Evolutionary conservation across 2,888 invertebrate species (phyloP).

Genomic region (Trachelus stipa): DNA sequence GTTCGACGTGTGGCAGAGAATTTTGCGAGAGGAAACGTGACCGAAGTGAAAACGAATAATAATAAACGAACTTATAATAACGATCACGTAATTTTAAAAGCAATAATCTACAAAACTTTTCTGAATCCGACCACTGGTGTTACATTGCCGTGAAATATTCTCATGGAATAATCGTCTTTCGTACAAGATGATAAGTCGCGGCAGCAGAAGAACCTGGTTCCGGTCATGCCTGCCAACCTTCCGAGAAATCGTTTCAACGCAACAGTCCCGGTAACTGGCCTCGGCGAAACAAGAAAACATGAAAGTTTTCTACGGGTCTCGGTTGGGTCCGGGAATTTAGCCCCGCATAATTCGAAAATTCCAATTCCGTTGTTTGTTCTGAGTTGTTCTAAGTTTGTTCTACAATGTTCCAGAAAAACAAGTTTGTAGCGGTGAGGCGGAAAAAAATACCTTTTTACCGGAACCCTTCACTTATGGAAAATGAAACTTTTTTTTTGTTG

Average conservation of each 20-base stretch:
- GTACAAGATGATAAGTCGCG: background rate
- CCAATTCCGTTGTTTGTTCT: too few relatives aligned
- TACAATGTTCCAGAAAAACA: too few relatives aligned
- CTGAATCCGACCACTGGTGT: background rate
- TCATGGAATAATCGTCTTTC: background rate
- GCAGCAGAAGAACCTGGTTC: background rate
- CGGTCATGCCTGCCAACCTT: background rate
- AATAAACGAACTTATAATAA: background rate
- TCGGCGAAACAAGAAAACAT: background rate
- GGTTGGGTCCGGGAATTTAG: too few relatives aligned
- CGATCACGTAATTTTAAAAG: background rate
- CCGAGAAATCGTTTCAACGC: background rate
- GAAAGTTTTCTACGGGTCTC: background rate
- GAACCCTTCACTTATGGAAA: too few relatives aligned
- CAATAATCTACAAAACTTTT: background rate
- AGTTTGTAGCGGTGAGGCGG: too few relatives aligned
- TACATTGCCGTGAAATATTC: background rate
- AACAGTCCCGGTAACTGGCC: background rate
- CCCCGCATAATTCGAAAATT: too few relatives aligned
- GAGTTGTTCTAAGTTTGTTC: too few relatives aligned
- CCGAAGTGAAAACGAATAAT: background rate
- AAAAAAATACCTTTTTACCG: too few relatives aligned
- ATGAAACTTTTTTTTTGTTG: too few relatives aligned
- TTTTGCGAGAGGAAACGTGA: background rate
- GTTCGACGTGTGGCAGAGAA: background rate